Evolutionary conservation across 2,797 vertebrate genomes (phyloP).

Genomic region (Danio choprae): DNA sequence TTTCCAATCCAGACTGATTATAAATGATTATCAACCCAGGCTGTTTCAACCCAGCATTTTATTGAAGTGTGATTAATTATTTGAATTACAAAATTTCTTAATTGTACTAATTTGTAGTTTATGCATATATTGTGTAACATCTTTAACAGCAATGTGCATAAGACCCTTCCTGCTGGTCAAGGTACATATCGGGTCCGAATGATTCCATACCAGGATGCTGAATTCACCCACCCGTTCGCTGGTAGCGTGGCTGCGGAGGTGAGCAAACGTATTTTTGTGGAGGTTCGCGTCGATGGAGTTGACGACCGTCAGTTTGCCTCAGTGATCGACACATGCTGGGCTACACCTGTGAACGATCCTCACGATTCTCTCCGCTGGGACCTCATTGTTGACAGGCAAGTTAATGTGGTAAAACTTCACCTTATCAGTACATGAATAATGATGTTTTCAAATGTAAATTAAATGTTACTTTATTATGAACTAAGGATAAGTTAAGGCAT

Average conservation of each 20-base stretch:
- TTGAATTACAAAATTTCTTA: too few relatives aligned
- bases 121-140: too few relatives aligned
- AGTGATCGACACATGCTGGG: conserved; percentile 74
- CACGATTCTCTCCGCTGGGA: conserved; percentile 62
- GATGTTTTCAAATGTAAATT: too few relatives aligned
- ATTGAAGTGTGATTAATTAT: too few relatives aligned
- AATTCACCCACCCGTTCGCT: conserved; percentile 60
- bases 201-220: conserved; percentile 65
- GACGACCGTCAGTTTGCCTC: conserved; percentile 64
- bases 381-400: conserved; percentile 71
- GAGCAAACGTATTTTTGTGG: conserved; percentile 66
- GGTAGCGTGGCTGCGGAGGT: conserved; percentile 44
- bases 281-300: conserved; percentile 65
- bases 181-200: conserved; percentile 66
- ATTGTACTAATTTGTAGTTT: too few relatives aligned
- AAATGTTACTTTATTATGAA: too few relatives aligned
- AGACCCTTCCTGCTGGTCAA: conserved; percentile 62
- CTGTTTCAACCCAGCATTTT: too few relatives aligned
- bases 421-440: too few relatives aligned
- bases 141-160: conserved; percentile 60
- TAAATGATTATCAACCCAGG: too few relatives aligned
- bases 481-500: too few relatives aligned
- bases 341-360: conserved; percentile 64
- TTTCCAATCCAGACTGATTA: too few relatives aligned
- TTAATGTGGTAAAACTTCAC: not conserved